Conservation (phyloP, 2,113 vertebrate genomes). For the Lagopus leucura region DNA sequence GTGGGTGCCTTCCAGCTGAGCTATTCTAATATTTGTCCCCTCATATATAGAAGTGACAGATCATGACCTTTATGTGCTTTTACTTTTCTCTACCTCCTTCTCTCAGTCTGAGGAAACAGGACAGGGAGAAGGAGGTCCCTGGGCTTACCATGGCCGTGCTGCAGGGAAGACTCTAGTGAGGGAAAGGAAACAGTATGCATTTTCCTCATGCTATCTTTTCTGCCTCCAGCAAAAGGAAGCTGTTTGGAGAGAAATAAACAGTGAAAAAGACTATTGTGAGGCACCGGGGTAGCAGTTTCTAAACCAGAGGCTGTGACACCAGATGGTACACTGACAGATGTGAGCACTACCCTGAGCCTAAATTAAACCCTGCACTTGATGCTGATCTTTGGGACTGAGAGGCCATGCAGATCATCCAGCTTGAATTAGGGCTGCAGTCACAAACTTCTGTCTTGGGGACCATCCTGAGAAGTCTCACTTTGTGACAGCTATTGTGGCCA, state of each 20-base stretch:
- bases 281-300: background rate
- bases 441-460: background rate
- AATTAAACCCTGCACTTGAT: background rate
- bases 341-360: background rate
- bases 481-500: background rate
- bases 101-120: background rate
- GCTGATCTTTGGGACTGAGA: background rate
- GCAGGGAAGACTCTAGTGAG: background rate
- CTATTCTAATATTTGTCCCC: background rate
- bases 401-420: background rate
- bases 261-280: background rate
- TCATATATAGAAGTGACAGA: rapidly evolving
- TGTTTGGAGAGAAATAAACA: background rate
- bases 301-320: background rate
- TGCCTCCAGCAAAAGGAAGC: background rate
- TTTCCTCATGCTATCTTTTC: background rate
- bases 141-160: background rate
- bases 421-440: background rate
- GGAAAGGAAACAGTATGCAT: background rate
- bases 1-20: background rate
- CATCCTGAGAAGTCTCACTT: background rate
- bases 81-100: background rate
- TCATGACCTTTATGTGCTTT: background rate
- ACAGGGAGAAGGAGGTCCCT: background rate
- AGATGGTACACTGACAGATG: background rate